Percentiles rank a stretch among this genome's conserved stretches.
These are phyloP conservation scores for Lutraria rhynchaena DNA, from an alignment of 1,140 invertebrate species.

Conservation along the genomic window DNA sequence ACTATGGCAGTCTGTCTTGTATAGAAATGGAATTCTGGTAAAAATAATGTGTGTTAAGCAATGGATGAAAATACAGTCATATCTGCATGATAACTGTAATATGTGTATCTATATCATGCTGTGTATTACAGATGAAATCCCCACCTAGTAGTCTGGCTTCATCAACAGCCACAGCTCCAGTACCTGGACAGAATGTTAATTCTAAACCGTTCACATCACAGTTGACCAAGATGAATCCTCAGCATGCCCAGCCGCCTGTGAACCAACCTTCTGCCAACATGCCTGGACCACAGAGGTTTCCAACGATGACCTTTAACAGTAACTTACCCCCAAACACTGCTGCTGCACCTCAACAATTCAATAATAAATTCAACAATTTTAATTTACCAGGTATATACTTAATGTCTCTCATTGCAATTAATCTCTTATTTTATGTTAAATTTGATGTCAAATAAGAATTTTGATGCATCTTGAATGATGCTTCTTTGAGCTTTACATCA, in stretches of 20 bases:
- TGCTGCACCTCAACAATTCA: constrained; percentile 45
- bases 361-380: constrained; percentile 47
- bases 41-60: too few relatives aligned
- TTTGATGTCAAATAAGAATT: too few relatives aligned
- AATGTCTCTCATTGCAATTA: too few relatives aligned
- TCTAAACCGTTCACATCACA: constrained; percentile 59
- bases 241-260: constrained; percentile 1
- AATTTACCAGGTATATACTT: constrained; percentile 40
- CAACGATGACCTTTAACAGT: constrained; percentile 44
- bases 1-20: too few relatives aligned
- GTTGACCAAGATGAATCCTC: constrained; percentile 41
- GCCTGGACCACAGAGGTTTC: constrained; percentile 37
- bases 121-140: constrained; percentile 68
- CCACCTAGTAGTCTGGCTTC: constrained; percentile 51
- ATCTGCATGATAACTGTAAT: too few relatives aligned
- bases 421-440: too few relatives aligned
- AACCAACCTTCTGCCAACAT: constrained; percentile 16
- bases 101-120: too few relatives aligned
- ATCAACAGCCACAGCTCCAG: constrained; percentile 10
- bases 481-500: too few relatives aligned
- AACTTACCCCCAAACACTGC: constrained; percentile 33
- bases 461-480: too few relatives aligned
- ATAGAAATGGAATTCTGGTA: too few relatives aligned
- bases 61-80: too few relatives aligned
- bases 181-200: constrained; percentile 58